phyloP scores from a whole-genome alignment of 2,113 vertebrate species.

The Pangasianodon gigas region DNA sequence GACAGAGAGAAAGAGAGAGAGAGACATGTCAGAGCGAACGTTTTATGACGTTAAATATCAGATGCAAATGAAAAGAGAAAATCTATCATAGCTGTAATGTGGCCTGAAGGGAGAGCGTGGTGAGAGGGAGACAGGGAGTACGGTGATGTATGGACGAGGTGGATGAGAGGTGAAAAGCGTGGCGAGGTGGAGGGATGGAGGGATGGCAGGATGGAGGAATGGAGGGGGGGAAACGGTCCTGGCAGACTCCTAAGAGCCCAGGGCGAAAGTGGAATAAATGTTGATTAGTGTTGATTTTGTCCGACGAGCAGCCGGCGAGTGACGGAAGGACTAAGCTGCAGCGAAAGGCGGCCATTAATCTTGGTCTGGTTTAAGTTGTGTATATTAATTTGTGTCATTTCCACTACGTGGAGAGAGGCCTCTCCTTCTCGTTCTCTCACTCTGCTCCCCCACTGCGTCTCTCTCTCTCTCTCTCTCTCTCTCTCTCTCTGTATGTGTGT shows the following conservation, averaged over 20 bases:
- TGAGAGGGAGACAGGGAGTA: conserved; percentile 66
- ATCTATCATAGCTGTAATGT: conserved; percentile 95
- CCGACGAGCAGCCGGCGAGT: conserved; percentile 90
- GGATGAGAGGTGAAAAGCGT: conserved; percentile 96
- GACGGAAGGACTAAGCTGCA: conserved; percentile 96
- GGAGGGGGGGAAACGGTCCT: conserved; percentile 75
- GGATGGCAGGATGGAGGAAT: conserved; percentile 74
- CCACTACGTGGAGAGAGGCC: conserved; percentile 92
- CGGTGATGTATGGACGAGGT: conserved; percentile 89
- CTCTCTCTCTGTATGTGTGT: conserved; percentile 9
- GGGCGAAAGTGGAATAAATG: conserved; percentile 99
- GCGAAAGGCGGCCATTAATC: conserved; percentile 98
- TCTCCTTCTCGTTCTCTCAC: conserved; percentile 69
- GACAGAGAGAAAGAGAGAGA: conserved; percentile 14
- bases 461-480: conserved; percentile 26
- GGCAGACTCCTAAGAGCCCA: conserved; percentile 86
- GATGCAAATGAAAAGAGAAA: conserved; percentile 98
- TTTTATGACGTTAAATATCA: conserved; percentile 84
- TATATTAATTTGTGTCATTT: conserved; percentile 99
- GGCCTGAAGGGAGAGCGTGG: conserved; percentile 81
- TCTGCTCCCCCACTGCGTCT: conserved; percentile 30
- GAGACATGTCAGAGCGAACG: conserved; percentile 66
- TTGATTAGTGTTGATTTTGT: conserved; percentile 99
- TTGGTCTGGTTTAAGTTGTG: conserved; percentile 99
- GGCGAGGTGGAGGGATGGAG: conserved; percentile 80